Evolutionary conservation across 2,113 vertebrate genomes (phyloP).

Genomic region (Peucedramus taeniatus): DNA sequence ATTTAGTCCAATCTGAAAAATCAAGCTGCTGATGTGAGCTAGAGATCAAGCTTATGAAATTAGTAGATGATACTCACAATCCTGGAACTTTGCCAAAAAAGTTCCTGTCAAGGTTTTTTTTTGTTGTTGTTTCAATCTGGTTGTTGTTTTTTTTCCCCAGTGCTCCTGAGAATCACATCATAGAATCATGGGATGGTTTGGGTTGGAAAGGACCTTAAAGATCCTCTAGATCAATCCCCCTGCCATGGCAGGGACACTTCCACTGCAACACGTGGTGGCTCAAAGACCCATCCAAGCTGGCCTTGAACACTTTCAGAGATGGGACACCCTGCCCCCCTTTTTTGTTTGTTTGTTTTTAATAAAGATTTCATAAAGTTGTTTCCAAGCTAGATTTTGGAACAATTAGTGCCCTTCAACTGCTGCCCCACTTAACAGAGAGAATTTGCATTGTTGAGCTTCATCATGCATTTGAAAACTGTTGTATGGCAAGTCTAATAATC

Average conservation of each 20-base stretch:
- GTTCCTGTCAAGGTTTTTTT: background rate
- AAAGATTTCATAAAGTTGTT: background rate
- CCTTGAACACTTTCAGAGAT: background rate
- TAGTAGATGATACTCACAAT: background rate
- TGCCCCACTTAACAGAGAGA: background rate
- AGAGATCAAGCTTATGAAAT: background rate
- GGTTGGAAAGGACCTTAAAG: background rate
- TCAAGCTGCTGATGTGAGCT: background rate
- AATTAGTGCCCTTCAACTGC: background rate
- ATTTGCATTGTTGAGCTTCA: background rate
- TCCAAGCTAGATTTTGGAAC: background rate
- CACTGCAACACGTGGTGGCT: background rate
- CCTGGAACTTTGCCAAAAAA: background rate
- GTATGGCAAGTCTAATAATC: constrained; percentile 14
- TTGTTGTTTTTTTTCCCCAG: background rate
- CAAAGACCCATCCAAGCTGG: background rate
- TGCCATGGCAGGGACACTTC: background rate
- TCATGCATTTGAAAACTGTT: background rate
- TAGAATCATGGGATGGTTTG: background rate
- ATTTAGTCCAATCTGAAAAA: background rate
- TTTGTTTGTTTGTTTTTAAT: background rate
- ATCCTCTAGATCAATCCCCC: background rate
- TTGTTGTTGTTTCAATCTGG: background rate
- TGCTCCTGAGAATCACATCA: background rate
- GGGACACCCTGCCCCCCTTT: background rate